Evolutionary conservation across 2,113 vertebrate species (phyloP).

Genomic region (Ochotona princeps): DNA sequence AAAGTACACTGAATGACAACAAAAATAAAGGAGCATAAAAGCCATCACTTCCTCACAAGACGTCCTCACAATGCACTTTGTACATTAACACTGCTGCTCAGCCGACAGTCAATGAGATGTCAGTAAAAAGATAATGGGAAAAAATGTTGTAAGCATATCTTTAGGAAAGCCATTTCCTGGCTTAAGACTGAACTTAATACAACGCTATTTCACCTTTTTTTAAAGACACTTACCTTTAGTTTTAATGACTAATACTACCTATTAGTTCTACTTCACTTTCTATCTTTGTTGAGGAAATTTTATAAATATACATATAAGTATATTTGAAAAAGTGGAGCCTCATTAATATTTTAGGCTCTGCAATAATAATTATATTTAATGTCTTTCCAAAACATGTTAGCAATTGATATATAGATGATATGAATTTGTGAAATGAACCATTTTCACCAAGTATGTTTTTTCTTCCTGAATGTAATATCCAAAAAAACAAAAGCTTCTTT

Average conservation of each 20-base stretch:
- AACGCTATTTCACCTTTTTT: not conserved
- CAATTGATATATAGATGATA: accelerated
- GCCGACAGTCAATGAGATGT: conserved; percentile 33
- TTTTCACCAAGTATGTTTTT: not conserved
- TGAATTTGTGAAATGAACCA: accelerated
- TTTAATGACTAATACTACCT: not conserved
- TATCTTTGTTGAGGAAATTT: too few species aligned
- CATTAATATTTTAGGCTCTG: not conserved
- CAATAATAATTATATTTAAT: not conserved
- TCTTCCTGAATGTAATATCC: not conserved
- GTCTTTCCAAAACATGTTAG: not conserved
- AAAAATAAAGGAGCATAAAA: conserved; percentile 55
- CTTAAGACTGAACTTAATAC: not conserved
- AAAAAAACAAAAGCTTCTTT: not conserved
- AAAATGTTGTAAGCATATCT: conserved; percentile 19
- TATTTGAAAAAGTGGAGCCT: not conserved
- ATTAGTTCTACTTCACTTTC: not conserved
- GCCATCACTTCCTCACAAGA: conserved; percentile 62
- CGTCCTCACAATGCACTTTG: not conserved
- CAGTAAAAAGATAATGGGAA: conserved; percentile 11
- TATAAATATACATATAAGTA: not conserved
- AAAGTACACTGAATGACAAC: conserved; percentile 76
- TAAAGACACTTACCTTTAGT: not conserved
- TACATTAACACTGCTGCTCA: conserved; percentile 49
- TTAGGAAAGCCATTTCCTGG: conserved; percentile 4